Evolutionary conservation across 92 coral and sea anemone species (phyloP).

Genomic region (Porites divaricata): DNA sequence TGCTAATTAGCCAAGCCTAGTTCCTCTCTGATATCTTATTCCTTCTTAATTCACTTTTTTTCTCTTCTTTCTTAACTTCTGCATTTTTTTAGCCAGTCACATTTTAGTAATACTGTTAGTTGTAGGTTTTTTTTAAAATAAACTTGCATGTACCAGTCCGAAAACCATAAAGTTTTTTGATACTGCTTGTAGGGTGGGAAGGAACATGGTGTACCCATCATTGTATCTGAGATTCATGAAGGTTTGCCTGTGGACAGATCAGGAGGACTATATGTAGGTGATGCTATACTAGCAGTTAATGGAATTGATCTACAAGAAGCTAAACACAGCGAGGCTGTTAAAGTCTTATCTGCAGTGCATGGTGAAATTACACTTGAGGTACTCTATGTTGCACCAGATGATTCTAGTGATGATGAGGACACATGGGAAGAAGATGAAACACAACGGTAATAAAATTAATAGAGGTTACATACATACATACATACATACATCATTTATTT

Average conservation of each 20-base stretch:
- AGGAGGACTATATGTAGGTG: constrained; percentile 95
- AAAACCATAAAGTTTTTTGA: not conserved
- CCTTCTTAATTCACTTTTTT: too few species aligned
- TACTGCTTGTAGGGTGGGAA: constrained; percentile 82
- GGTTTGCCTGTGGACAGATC: constrained; percentile 92
- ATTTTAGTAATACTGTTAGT: too few species aligned
- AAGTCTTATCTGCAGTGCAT: constrained; percentile 85
- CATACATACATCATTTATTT: too few species aligned
- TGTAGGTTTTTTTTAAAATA: too few species aligned
- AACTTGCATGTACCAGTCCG: not conserved
- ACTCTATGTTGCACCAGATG: constrained; percentile 98
- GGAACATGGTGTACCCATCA: constrained; percentile 98
- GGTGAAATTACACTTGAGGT: constrained; percentile 98
- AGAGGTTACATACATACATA: too few species aligned
- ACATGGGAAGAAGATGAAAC: constrained; percentile 91
- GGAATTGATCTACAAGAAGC: constrained; percentile 98
- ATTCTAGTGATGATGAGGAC: constrained; percentile 98
- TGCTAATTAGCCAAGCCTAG: too few species aligned
- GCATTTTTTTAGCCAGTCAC: too few species aligned
- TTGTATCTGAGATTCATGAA: constrained; percentile 95
- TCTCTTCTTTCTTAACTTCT: too few species aligned
- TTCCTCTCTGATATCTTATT: too few species aligned
- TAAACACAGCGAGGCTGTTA: constrained; percentile 95
- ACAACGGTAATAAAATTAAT: constrained; percentile 61
- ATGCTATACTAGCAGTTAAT: constrained; percentile 95